phyloP scores from a whole-genome alignment of 1,140 invertebrate genomes.

The Helicoverpa zea region DNA sequence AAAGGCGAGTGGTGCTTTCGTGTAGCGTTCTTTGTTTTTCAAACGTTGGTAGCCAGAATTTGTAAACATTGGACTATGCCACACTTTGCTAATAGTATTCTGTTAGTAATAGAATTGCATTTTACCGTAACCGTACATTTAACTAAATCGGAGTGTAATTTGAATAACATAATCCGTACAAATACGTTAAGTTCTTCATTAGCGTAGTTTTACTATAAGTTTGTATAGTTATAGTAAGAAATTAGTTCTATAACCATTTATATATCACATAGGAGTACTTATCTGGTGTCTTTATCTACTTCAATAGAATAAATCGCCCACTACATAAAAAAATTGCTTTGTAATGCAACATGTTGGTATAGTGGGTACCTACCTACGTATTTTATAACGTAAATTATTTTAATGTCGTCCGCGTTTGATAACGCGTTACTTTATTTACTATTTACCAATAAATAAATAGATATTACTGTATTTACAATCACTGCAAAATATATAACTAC shows the following conservation, averaged over 20 bases:
- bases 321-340: neutral
- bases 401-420: neutral
- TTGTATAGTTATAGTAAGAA: neutral
- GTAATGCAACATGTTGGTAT: neutral
- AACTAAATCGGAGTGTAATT: no score
- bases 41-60: slow-evolving; percentile 6
- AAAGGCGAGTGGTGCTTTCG: neutral
- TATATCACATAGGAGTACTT: no score
- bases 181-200: no score
- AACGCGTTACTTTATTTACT: slow-evolving; percentile 10
- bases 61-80: slow-evolving; percentile 1
- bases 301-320: no score
- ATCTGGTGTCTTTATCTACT: no score
- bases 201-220: no score
- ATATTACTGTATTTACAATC: neutral
- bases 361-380: neutral
- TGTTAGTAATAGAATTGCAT: neutral
- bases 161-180: no score
- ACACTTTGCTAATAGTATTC: no score
- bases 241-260: neutral
- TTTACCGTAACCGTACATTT: no score
- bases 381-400: neutral
- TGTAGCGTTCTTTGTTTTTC: slow-evolving; percentile 9
- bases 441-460: neutral
- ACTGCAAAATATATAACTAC: no score